Evolutionary conservation across 2,797 vertebrate species (phyloP).

Genomic region (Sorex maritimensis): DNA sequence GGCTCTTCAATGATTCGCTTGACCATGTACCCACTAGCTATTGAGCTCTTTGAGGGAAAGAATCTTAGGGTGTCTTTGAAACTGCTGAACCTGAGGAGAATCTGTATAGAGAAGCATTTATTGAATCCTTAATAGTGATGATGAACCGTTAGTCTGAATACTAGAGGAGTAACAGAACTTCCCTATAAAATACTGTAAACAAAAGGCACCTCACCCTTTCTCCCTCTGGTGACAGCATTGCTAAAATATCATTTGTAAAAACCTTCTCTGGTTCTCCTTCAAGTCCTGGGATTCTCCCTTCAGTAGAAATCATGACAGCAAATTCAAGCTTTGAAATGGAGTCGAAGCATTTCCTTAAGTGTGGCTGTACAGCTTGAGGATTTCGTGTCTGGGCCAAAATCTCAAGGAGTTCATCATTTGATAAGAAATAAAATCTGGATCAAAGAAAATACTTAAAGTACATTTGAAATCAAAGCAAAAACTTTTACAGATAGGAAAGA

Average conservation of each 20-base stretch:
- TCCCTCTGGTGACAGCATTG: slow-evolving; percentile 94
- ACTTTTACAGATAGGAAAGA: not conserved
- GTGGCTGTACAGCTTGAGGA: slow-evolving; percentile 94
- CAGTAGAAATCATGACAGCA: slow-evolving; percentile 87
- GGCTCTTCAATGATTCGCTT: not conserved
- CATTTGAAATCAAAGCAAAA: slow-evolving; percentile 8
- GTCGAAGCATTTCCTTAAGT: slow-evolving; percentile 95
- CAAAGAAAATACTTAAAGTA: slow-evolving; percentile 60
- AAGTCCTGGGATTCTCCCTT: slow-evolving; percentile 77
- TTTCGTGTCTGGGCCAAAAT: slow-evolving; percentile 95
- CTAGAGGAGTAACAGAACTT: not conserved
- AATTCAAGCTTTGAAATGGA: slow-evolving; percentile 93
- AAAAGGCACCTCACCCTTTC: slow-evolving; percentile 91
- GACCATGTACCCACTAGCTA: not conserved
- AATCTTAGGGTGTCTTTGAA: not conserved
- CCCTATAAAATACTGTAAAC: not conserved
- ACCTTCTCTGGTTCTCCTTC: slow-evolving; percentile 89
- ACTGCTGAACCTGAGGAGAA: not conserved
- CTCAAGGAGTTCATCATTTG: slow-evolving; percentile 95
- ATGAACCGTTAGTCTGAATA: not conserved
- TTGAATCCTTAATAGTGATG: not conserved
- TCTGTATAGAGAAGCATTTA: not conserved
- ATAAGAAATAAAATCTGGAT: slow-evolving; percentile 95
- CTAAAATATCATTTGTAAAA: slow-evolving; percentile 94
- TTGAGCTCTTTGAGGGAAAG: slow-evolving; percentile 24